Evolutionary conservation across 2,797 vertebrate genomes (phyloP).

Genomic region (Notoglanidium macrostoma): DNA sequence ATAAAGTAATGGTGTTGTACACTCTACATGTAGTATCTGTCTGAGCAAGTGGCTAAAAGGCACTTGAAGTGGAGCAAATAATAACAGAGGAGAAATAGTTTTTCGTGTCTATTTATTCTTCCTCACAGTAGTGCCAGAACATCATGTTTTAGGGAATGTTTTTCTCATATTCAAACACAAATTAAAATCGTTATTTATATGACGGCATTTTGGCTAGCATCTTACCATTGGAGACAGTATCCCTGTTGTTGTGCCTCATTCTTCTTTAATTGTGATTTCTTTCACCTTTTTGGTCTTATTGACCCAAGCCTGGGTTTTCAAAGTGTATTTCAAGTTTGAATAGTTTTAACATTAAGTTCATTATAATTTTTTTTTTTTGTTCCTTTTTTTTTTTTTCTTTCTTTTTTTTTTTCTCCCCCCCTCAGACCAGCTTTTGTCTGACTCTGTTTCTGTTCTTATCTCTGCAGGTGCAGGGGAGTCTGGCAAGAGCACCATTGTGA

Average conservation of each 20-base stretch:
- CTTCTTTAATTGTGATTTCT: not conserved
- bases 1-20: not conserved
- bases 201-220: no score
- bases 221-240: not conserved
- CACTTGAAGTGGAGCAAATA: not conserved
- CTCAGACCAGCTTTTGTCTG: not conserved
- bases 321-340: not conserved
- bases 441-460: slow-evolving; percentile 25
- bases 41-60: slow-evolving; percentile 10
- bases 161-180: not conserved
- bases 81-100: not conserved
- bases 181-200: not conserved
- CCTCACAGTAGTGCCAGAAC: not conserved
- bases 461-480: slow-evolving; percentile 82
- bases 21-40: not conserved
- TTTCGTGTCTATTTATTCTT: not conserved
- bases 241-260: not conserved
- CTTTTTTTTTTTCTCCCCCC: not conserved
- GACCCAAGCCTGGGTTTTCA: not conserved
- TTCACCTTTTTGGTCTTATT: not conserved
- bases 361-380: not conserved
- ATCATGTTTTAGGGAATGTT: not conserved
- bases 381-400: no score
- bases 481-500: slow-evolving; percentile 84
- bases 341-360: not conserved